Conservation (phyloP, 1,140 invertebrate species). For the Phenacoccus solenopsis region DNA sequence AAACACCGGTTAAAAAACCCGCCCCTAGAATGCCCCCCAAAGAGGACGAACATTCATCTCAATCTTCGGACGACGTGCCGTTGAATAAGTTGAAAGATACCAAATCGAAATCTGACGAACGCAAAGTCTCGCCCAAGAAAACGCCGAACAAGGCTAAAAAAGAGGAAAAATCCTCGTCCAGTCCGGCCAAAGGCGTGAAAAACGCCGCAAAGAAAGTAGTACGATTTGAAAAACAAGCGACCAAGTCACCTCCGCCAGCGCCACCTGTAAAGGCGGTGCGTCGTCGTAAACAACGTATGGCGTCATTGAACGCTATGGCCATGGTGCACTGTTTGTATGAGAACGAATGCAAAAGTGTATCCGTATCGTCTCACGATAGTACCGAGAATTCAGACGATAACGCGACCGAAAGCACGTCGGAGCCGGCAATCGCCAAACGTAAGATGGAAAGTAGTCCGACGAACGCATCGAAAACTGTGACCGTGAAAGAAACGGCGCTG, state of each 20-base stretch:
- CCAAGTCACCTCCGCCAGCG: too few relatives aligned
- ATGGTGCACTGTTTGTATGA: conserved; percentile 85
- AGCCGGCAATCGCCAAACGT: background rate
- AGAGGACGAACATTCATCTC: background rate
- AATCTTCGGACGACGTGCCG: background rate
- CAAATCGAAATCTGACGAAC: conserved; percentile 15
- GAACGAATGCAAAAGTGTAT: conserved; percentile 49
- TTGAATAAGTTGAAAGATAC: background rate
- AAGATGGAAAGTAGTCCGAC: background rate
- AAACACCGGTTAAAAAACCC: too few relatives aligned
- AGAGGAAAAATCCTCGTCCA: background rate
- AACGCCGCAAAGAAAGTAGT: background rate
- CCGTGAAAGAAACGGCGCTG: conserved; percentile 27
- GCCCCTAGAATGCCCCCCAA: background rate
- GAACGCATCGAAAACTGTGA: background rate
- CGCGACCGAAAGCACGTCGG: conserved; percentile 13
- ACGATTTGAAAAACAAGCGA: conserved; percentile 12
- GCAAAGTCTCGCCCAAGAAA: background rate
- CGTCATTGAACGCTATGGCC: conserved; percentile 76
- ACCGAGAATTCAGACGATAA: conserved; percentile 11
- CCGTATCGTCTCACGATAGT: conserved; percentile 18
- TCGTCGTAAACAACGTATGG: conserved; percentile 55
- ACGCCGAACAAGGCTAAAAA: background rate
- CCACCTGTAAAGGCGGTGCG: background rate
- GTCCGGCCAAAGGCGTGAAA: conserved; percentile 14